Evolutionary conservation across 2,888 invertebrate species (phyloP).

Genomic region (Acanthosepion esculentum): DNA sequence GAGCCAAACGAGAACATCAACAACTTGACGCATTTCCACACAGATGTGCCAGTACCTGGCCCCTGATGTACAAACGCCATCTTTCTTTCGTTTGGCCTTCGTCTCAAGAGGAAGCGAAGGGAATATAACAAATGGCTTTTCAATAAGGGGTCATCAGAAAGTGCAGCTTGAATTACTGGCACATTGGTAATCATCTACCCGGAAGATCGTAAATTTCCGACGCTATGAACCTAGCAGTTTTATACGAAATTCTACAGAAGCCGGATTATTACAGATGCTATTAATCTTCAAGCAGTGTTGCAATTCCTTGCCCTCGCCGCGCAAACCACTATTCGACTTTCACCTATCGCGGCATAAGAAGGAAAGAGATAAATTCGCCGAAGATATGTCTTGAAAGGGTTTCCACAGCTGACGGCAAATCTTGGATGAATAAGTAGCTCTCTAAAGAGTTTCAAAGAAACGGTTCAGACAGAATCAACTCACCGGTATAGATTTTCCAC

Average conservation of each 20-base stretch:
- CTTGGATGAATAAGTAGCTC: background rate
- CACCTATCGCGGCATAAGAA: background rate
- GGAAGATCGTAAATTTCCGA: constrained; percentile 21
- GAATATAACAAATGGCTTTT: background rate
- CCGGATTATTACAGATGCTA: background rate
- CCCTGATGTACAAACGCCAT: background rate
- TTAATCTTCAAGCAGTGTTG: background rate
- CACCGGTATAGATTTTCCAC: background rate
- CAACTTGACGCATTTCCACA: background rate
- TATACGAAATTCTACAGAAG: background rate
- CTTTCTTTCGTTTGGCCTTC: background rate
- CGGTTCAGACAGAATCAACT: background rate
- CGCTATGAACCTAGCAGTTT: background rate
- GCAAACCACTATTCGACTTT: background rate
- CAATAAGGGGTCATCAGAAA: background rate
- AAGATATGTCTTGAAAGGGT: background rate
- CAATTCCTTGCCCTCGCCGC: background rate
- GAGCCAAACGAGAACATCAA: background rate
- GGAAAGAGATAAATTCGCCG: background rate
- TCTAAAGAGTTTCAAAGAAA: background rate
- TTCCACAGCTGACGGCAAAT: background rate
- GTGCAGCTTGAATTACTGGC: background rate
- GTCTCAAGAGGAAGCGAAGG: background rate
- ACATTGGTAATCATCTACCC: background rate
- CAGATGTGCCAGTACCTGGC: background rate